A percentile compares a stretch with the other conserved stretches of the same genome.
Conservation (phyloP, 1,140 invertebrate genomes). For the Drosophila prosaltans region DNA sequence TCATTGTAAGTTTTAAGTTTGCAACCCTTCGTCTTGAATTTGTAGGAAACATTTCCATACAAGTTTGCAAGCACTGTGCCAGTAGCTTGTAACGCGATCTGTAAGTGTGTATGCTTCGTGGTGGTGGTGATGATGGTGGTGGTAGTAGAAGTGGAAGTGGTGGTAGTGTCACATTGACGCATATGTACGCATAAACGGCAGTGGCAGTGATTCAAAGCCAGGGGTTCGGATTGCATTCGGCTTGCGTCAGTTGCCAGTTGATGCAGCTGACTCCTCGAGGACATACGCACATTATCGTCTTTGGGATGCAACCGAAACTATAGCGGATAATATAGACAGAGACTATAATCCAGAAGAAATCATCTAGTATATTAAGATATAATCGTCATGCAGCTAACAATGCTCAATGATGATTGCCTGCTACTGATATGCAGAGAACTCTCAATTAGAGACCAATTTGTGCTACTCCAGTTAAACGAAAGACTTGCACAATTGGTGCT, state of each 20-base stretch:
- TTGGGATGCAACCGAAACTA: conserved; percentile 7
- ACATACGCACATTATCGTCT: neutral
- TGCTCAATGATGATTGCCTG: conserved; percentile 64
- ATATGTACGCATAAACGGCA: conserved; percentile 30
- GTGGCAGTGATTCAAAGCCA: conserved; percentile 44
- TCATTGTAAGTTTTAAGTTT: too few species aligned
- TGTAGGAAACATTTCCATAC: too few species aligned
- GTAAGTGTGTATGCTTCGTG: conserved; percentile 8
- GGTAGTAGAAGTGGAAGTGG: conserved; percentile 8
- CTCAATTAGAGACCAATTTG: conserved; percentile 53
- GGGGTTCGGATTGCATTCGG: conserved; percentile 40
- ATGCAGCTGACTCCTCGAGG: conserved; percentile 20
- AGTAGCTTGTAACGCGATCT: conserved; percentile 18
- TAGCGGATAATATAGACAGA: conserved; percentile 8
- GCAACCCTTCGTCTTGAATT: too few species aligned
- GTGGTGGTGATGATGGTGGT: neutral
- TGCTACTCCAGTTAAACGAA: conserved; percentile 44
- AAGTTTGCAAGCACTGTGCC: neutral
- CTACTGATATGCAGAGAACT: conserved; percentile 57
- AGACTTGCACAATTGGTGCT: conserved; percentile 44
- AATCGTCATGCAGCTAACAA: conserved; percentile 27
- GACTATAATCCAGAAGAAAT: neutral
- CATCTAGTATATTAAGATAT: neutral
- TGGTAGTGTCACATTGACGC: conserved; percentile 36
- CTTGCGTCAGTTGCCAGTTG: conserved; percentile 44